Base-by-base conservation (phyloP, 92 coral and sea anemone genomes). In the Epizoanthus stellaris region DNA sequence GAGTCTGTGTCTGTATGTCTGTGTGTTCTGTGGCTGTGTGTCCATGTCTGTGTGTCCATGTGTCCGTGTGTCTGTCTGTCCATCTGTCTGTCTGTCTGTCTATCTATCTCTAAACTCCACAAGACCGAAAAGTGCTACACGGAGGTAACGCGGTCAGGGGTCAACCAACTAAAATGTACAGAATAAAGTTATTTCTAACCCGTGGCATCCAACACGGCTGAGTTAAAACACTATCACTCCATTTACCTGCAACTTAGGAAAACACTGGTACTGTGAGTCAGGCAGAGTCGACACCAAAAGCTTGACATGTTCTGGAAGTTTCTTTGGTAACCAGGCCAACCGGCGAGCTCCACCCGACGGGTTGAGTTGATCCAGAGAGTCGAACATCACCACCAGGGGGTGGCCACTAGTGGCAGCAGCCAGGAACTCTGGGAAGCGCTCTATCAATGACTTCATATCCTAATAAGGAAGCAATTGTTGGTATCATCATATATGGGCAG, bases 261-360 rank as follows among this genome's bases (percentile, higher is more conserved):
- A 90, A 60, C 93, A 94, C 65, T 89, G 84, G 87, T 80, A 94
- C 71, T 92, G 83, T 45, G 80, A 85, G 62, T 90, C 98, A 14
- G 98, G 98, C 17, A 94, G 91, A 42, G 95, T 91, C 38, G 98
- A 94, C 13, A 94, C 90, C 54, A 94, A 62, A n/a, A 94, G 82
- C 84, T 94, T 91, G 62, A 89, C 95, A 59, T 94, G 86, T 7
- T 85, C 75, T 16, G 98, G 98, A 4, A 94, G 95, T 43, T 81
- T 42, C 76, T 75, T 92, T 20, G 98, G 98, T 49, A 94, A 71
- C 98, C 98, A 94, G 63, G 90, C 73, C 30, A 94, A 63, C 61
- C 80, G 92, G 15, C 98, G 85, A 6, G 92, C 93, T 6, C 95
- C 98, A 3, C 74, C 91, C 14, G 86, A 72, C 6, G 93, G 93